These are phyloP conservation scores for Danionella dracula DNA, from an alignment of 2,797 vertebrate species.

Conservation along the genomic window DNA sequence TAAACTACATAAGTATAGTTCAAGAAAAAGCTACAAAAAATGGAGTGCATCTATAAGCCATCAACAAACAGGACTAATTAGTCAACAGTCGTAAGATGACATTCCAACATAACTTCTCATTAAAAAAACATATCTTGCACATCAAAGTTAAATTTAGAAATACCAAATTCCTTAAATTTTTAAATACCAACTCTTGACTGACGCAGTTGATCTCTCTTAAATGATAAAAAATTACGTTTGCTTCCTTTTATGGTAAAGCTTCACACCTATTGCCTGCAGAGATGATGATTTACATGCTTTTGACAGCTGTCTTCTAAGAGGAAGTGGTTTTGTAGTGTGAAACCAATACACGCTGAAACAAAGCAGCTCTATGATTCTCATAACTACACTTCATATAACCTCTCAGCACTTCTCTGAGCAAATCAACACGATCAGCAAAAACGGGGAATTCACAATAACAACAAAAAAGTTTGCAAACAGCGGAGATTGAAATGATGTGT, in stretches of 20 bases:
- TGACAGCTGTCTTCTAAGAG: constrained; percentile 34
- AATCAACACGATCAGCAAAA: background rate
- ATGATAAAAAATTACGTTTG: constrained; percentile 30
- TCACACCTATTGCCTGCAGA: constrained; percentile 6
- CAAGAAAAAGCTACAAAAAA: too few species aligned
- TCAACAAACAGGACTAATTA: too few species aligned
- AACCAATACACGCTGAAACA: constrained; percentile 31
- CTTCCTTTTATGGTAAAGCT: constrained; percentile 54
- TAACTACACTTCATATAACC: too few species aligned
- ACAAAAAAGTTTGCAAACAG: background rate
- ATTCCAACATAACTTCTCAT: too few species aligned
- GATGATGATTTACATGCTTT: background rate
- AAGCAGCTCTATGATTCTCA: too few species aligned
- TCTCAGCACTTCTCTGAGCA: constrained; percentile 1
- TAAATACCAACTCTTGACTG: background rate
- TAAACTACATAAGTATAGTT: too few species aligned
- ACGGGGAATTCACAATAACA: background rate
- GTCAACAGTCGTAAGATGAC: too few species aligned
- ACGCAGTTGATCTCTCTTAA: background rate
- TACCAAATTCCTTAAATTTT: too few species aligned
- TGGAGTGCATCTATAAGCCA: too few species aligned
- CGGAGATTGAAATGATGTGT: background rate
- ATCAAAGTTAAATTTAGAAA: too few species aligned
- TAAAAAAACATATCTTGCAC: too few species aligned
- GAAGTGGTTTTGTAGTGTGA: background rate